Base-by-base conservation (phyloP, 30 jellyfish, hydroid and myxozoan genomes). In the Hydractinia echinata region DNA sequence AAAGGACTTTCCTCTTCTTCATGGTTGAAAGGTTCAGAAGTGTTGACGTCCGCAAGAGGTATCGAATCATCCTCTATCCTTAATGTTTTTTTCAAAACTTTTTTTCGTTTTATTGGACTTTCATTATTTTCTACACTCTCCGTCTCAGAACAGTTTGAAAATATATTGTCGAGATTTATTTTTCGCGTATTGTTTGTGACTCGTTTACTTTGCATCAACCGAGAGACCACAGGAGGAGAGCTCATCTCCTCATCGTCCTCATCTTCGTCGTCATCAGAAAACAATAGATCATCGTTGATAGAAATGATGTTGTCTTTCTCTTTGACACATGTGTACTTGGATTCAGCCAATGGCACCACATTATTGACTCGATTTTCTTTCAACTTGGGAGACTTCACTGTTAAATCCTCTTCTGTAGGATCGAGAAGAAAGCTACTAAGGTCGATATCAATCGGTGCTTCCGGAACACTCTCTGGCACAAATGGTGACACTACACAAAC, bases 181-280 rank as follows among this genome's bases (percentile, higher is more conserved):
- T 55, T 30, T 44, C 70, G 10, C 58, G 66, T 11, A 61, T 30
- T 44, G 54, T 66, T 7, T 53, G 39, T 16, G 19, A 58, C 74
- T 13, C 39, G 74, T 7, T 44, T 64, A 6, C 39, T 64, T n/a
- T 51, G 74, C 19, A 51, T 44, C 39, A 7, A 16, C 73, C 77
- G 87, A 1, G 88, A 79, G 49, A 89, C 94, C 50, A 89, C 87
- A 10, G 96, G 95, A n/a, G 96, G 95, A 7, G 96, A 83, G 5
- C 90, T 87, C 15, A 87, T 79, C 10, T 73, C 87, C 7, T 84
- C 91, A 66, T 89, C 96, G 14, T 66, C 84, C 19, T 64, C 18
- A 4, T n/a, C 39, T 6, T n/a, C 19, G 39, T 6, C 39, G 74
- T 64, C 74, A 13, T 64, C 74, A 7, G 39, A n/a, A 13, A 64